Conservation (phyloP, 1,140 invertebrate species). For the Drosophila cardini region DNA sequence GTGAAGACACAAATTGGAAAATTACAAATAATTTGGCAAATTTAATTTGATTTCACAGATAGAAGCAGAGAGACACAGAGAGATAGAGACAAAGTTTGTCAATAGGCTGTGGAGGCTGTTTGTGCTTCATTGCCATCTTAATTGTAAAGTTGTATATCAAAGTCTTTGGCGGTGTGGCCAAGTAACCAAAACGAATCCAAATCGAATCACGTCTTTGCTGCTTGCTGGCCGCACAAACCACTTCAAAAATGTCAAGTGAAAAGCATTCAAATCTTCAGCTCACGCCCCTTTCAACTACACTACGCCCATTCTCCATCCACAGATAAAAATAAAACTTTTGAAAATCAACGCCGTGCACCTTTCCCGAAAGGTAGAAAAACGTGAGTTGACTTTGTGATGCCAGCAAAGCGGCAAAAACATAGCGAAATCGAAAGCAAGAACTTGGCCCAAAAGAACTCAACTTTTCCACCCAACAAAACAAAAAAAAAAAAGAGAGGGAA, state of each 20-base stretch:
- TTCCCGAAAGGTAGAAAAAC: conserved; percentile 50
- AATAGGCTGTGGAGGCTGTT: conserved; percentile 34
- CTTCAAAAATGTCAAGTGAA: conserved; percentile 77
- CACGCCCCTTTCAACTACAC: conserved; percentile 13
- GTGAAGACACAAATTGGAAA: conserved; percentile 30
- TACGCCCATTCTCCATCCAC: neutral
- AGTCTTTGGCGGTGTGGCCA: conserved; percentile 20
- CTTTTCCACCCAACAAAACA: neutral
- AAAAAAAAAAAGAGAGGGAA: conserved; percentile 14
- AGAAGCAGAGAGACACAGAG: neutral
- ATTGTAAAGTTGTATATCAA: conserved; percentile 69
- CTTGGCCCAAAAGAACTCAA: conserved; percentile 1
- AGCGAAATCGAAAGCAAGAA: conserved; percentile 65
- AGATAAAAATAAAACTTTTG: conserved; percentile 48
- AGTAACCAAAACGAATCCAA: conserved; percentile 67
- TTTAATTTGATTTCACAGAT: conserved; percentile 71
- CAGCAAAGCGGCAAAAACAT: conserved; percentile 6
- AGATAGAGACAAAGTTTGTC: conserved; percentile 3
- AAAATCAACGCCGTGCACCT: conserved; percentile 76
- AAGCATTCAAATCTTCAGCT: conserved; percentile 70
- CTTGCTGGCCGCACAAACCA: conserved; percentile 40
- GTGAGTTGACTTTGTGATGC: conserved; percentile 60
- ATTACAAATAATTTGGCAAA: conserved; percentile 75
- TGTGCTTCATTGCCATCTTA: conserved; percentile 73
- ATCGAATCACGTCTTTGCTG: conserved; percentile 66